phyloP scores from a whole-genome alignment of 2,113 vertebrate species.

The Quiscalus mexicanus region DNA sequence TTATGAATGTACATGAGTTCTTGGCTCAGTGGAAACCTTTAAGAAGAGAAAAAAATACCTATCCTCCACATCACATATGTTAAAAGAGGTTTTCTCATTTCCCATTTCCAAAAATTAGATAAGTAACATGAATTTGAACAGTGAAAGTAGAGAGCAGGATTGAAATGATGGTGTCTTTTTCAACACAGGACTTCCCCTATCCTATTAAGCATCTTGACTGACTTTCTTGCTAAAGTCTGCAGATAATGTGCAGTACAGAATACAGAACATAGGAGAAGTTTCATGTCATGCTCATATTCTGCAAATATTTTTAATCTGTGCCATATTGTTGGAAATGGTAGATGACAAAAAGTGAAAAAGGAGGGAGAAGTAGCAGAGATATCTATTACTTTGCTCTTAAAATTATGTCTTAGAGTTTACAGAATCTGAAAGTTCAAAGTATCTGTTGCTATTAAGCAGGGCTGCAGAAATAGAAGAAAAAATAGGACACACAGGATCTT shows the following conservation, averaged over 20 bases:
- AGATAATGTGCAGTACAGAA: background rate
- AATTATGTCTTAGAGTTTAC: background rate
- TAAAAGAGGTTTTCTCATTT: background rate
- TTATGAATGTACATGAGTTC: background rate
- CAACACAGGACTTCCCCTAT: background rate
- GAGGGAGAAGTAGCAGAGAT: background rate
- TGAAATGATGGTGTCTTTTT: background rate
- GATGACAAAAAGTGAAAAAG: background rate
- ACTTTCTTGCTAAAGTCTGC: background rate
- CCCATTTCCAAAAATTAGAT: background rate
- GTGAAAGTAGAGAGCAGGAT: background rate
- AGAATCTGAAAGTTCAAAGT: background rate
- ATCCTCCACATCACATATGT: background rate
- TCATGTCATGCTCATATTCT: background rate
- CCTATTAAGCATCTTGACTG: background rate
- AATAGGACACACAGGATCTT: background rate
- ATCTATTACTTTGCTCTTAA: background rate
- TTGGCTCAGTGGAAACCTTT: background rate
- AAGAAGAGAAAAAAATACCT: background rate
- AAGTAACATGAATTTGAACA: background rate
- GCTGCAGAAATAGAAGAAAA: background rate
- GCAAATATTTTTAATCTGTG: background rate
- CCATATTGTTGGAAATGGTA: background rate
- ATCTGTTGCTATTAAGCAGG: background rate
- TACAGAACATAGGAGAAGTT: background rate